Percentiles rank a stretch among this genome's conserved stretches.
These are phyloP conservation scores for Netelia virgata DNA, from an alignment of 2,888 invertebrate genomes.

Conservation along the genomic window DNA sequence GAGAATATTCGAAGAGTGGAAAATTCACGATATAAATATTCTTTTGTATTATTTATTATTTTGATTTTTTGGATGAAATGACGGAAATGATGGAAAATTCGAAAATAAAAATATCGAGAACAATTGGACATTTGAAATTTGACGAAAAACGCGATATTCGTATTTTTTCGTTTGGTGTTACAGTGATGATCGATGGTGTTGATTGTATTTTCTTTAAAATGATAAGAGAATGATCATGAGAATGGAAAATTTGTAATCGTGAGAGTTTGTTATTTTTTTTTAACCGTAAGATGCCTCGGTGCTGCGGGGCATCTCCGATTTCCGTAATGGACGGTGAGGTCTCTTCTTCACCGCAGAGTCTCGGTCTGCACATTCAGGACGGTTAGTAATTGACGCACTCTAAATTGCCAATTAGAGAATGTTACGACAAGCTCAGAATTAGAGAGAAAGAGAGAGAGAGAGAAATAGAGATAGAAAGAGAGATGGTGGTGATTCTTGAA, in stretches of 20 bases:
- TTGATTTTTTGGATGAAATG: background rate
- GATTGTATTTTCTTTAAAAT: background rate
- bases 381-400: slow-evolving; percentile 77
- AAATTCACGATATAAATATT: too few relatives aligned
- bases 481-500: slow-evolving; percentile 18
- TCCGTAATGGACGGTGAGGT: slow-evolving; percentile 78
- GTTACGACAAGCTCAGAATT: too few relatives aligned
- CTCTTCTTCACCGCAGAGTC: slow-evolving; percentile 74
- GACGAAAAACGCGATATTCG: background rate
- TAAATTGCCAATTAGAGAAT: slow-evolving; percentile 69
- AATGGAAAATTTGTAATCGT: slow-evolving; percentile 11
- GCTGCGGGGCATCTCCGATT: slow-evolving; percentile 80
- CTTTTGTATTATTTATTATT: too few relatives aligned
- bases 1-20: too few relatives aligned
- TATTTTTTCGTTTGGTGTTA: background rate
- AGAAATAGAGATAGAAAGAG: slow-evolving; percentile 16
- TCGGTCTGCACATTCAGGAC: slow-evolving; percentile 79
- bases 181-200: background rate
- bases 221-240: background rate
- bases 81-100: background rate
- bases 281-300: slow-evolving; percentile 79
- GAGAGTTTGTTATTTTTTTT: slow-evolving; percentile 11
- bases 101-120: too few relatives aligned
- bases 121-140: background rate
- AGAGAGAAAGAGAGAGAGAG: background rate